Conservation (phyloP, 2,797 vertebrate species). For the Myotis vivesi region DNA sequence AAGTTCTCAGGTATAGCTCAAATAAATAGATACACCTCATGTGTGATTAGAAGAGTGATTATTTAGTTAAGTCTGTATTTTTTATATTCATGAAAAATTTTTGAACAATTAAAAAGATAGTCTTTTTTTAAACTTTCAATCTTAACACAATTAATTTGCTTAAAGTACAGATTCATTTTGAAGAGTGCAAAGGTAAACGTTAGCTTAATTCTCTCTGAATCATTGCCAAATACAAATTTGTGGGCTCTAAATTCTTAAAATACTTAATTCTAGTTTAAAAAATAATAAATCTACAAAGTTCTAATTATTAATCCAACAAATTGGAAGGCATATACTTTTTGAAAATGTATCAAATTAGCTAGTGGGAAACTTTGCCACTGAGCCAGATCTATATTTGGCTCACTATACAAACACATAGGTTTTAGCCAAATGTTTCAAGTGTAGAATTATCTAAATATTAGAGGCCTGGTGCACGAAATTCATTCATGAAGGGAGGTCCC, state of each 20-base stretch:
- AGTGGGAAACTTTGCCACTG: background rate
- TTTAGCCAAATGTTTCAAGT: background rate
- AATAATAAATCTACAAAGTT: background rate
- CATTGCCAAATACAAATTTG: background rate
- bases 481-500: too few relatives aligned
- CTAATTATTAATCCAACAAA: conserved; percentile 19
- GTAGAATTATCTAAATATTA: background rate
- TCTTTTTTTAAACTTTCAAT: background rate
- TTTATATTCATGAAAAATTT: background rate
- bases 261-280: background rate
- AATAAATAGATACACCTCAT: background rate
- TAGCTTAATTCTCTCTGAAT: background rate
- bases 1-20: background rate
- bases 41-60: background rate
- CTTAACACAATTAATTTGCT: conserved; percentile 11
- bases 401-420: background rate
- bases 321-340: background rate
- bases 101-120: background rate
- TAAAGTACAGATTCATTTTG: background rate
- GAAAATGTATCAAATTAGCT: background rate
- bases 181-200: background rate
- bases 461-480: too few relatives aligned
- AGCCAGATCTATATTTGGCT: background rate
- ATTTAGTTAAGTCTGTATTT: background rate
- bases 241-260: background rate